These are phyloP conservation scores for Drosophila mauritiana DNA, from an alignment of 1,140 invertebrate species.

Conservation along the genomic window DNA sequence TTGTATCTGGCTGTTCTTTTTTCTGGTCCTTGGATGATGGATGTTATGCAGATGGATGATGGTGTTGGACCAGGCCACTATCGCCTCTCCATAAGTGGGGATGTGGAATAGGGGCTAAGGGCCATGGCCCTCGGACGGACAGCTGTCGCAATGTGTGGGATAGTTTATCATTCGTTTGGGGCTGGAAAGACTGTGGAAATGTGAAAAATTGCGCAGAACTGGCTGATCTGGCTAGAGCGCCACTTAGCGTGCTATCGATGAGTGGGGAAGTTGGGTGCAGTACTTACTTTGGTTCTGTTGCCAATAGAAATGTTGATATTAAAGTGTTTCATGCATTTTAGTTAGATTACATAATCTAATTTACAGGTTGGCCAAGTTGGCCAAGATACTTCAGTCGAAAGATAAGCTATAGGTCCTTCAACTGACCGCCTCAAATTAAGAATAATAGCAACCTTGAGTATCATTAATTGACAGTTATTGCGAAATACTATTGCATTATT, in stretches of 20 bases:
- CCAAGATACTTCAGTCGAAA: too few species aligned
- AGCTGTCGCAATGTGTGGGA: constrained; percentile 58
- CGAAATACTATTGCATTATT: not conserved
- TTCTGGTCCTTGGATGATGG: constrained; percentile 54
- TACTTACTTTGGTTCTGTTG: constrained; percentile 13
- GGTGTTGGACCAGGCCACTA: constrained; percentile 48
- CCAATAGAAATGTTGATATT: too few species aligned
- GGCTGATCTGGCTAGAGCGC: constrained; percentile 18
- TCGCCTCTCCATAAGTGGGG: constrained; percentile 6
- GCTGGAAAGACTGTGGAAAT: not conserved
- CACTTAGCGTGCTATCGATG: constrained; percentile 57
- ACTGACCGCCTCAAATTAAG: too few species aligned
- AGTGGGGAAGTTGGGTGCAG: constrained; percentile 24
- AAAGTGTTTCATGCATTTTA: too few species aligned
- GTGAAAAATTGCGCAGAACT: constrained; percentile 6
- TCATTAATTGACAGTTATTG: not conserved
- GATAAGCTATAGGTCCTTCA: too few species aligned
- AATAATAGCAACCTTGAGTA: too few species aligned
- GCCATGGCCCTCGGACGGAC: constrained; percentile 37
- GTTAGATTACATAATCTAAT: too few species aligned
- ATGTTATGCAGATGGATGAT: constrained; percentile 67
- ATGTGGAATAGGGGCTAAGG: not conserved
- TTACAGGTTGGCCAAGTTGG: too few species aligned
- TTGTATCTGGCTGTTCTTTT: constrained; percentile 65
- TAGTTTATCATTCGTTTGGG: constrained; percentile 64